Evolutionary conservation across 2,113 vertebrate species (phyloP).

Genomic region (Bambusicola thoracicus): DNA sequence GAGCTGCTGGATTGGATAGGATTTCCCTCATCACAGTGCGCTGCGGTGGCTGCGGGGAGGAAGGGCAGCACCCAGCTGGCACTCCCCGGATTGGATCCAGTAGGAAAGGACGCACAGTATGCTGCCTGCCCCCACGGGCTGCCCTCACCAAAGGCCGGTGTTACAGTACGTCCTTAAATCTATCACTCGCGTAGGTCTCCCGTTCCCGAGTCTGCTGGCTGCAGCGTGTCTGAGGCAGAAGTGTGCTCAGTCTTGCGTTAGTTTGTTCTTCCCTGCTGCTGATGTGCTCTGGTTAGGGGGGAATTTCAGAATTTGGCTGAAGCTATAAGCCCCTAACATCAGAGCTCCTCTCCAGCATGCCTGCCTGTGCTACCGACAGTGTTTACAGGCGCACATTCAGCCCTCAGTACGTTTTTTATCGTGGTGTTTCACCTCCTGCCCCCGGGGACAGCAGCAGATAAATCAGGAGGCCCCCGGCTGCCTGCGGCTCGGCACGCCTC

Average conservation of each 20-base stretch:
- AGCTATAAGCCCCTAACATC: not conserved
- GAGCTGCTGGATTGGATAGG: not conserved
- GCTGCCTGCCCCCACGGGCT: not conserved
- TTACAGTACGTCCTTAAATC: not conserved
- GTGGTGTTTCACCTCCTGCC: slow-evolving; percentile 41
- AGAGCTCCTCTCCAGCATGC: not conserved
- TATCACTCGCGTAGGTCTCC: not conserved
- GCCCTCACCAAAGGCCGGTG: not conserved
- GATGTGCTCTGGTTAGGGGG: slow-evolving; percentile 27
- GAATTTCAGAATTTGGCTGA: not conserved
- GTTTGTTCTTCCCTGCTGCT: not conserved
- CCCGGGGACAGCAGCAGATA: slow-evolving; percentile 26
- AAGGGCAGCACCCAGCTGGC: not conserved
- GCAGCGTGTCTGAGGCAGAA: not conserved
- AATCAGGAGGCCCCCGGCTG: slow-evolving; percentile 37
- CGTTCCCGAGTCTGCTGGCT: not conserved
- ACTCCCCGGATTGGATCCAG: too few species aligned
- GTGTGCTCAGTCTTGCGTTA: slow-evolving; percentile 4
- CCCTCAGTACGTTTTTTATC: slow-evolving; percentile 40
- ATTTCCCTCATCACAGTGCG: accelerated
- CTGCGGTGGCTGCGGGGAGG: accelerated
- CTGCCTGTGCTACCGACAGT: not conserved
- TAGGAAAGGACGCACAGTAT: not conserved
- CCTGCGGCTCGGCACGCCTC: not conserved
- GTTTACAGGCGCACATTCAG: not conserved